Conservation (phyloP, 2,888 invertebrate species). For the Ferdinandea cuprea region DNA sequence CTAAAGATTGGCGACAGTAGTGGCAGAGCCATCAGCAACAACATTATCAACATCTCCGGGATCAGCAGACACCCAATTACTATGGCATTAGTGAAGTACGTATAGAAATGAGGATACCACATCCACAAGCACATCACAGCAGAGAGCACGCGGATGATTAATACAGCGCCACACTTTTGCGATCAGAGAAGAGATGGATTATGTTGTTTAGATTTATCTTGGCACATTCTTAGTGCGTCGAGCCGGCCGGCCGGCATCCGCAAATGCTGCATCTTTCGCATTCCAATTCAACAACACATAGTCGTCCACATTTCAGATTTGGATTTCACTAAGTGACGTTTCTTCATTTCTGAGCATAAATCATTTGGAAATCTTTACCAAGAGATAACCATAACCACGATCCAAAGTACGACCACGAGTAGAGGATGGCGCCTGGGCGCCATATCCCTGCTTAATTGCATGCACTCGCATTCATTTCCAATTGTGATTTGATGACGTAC, state of each 20-base stretch:
- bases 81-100: conserved; percentile 38
- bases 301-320: conserved; percentile 64
- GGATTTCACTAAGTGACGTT: conserved; percentile 69
- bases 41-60: conserved; percentile 51
- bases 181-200: conserved; percentile 67
- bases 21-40: conserved; percentile 43
- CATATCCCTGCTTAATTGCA: conserved; percentile 61
- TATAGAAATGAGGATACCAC: conserved; percentile 20
- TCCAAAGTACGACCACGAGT: conserved; percentile 31
- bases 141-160: conserved; percentile 42
- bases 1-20: conserved; percentile 52
- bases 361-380: conserved; percentile 66
- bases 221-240: conserved; percentile 57
- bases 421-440: conserved; percentile 70
- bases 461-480: conserved; percentile 59
- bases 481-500: conserved; percentile 70
- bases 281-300: conserved; percentile 56
- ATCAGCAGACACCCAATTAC: conserved; percentile 68
- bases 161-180: conserved; percentile 68
- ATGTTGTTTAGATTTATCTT: conserved; percentile 73
- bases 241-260: conserved; percentile 36
- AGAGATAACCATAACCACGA: conserved; percentile 57
- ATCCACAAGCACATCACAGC: conserved; percentile 19
- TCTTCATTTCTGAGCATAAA: conserved; percentile 68
- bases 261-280: conserved; percentile 59